A percentile compares a stretch with the other conserved stretches of the same genome.
Conservation (phyloP, 2,797 vertebrate species). For the Lepidocolaptes lacrymiger region DNA sequence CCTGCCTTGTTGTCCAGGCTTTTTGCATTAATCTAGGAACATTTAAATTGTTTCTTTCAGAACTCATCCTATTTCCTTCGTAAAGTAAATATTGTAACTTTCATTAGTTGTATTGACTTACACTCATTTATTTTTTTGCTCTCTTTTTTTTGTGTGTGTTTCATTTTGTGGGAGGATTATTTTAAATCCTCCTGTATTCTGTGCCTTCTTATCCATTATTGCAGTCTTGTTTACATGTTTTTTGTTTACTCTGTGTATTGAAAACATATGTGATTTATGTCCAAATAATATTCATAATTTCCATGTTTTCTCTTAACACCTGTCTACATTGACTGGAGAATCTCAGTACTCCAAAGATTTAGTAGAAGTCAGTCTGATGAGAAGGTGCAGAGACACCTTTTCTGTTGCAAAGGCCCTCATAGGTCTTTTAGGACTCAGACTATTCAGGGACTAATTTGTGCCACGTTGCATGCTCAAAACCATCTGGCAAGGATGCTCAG, state of each 20-base stretch:
- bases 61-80: background rate
- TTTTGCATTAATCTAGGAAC: background rate
- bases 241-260: background rate
- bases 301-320: background rate
- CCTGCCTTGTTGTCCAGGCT: background rate
- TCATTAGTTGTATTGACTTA: background rate
- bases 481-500: background rate
- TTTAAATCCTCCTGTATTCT: background rate
- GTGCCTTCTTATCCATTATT: background rate
- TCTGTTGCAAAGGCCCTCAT: background rate
- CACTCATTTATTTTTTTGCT: background rate
- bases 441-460: background rate
- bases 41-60: background rate
- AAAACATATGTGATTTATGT: background rate
- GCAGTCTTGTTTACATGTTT: background rate
- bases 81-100: background rate
- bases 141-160: background rate
- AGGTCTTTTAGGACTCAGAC: background rate
- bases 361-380: background rate
- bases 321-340: background rate
- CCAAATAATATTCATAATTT: background rate
- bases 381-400: background rate
- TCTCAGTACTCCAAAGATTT: background rate
- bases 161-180: background rate
- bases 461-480: background rate